Conservation (phyloP, 2,113 vertebrate genomes). For the Lutjanus erythropterus region DNA sequence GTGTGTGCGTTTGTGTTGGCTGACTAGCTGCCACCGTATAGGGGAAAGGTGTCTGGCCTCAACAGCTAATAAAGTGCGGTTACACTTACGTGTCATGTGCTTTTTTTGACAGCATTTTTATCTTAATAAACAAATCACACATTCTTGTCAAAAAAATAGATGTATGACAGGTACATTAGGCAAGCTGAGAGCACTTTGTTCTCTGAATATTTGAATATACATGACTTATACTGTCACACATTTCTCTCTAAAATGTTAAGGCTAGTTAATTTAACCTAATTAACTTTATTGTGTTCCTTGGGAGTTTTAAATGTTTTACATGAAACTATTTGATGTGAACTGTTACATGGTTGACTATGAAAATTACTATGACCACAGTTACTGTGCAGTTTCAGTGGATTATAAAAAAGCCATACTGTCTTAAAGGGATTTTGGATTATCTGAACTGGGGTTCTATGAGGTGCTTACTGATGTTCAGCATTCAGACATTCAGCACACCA, state of each 20-base stretch:
- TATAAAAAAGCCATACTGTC: background rate
- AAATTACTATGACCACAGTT: no score
- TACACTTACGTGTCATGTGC: background rate
- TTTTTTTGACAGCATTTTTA: background rate
- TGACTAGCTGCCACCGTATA: background rate
- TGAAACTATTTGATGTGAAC: background rate
- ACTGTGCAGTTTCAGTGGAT: slow-evolving; percentile 1
- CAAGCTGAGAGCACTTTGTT: background rate
- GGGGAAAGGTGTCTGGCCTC: background rate
- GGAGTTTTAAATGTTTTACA: background rate
- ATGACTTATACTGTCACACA: background rate
- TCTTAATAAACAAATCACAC: no score
- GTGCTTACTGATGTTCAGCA: no score
- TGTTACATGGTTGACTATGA: background rate
- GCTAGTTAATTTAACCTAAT: background rate
- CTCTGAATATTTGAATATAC: background rate
- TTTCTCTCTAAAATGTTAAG: background rate
- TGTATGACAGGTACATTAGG: no score
- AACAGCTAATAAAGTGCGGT: background rate
- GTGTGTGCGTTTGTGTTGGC: slow-evolving; percentile 1
- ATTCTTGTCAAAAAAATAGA: background rate
- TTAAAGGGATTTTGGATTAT: no score
- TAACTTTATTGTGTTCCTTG: background rate
- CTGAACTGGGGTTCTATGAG: no score
- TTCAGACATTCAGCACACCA: no score